Base-by-base conservation (phyloP, 2,113 vertebrate genomes). In the Lagopus leucura region DNA sequence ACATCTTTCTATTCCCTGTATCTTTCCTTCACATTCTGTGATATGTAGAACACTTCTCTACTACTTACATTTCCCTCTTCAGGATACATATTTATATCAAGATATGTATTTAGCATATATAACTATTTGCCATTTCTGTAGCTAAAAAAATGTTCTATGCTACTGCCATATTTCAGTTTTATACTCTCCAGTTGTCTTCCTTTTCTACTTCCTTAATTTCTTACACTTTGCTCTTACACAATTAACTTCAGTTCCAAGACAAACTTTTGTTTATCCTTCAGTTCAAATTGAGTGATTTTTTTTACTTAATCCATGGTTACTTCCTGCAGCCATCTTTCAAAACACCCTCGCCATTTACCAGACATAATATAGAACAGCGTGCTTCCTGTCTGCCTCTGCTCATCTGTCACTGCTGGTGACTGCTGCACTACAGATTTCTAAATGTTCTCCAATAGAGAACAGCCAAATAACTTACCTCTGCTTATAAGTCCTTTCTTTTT, bases 341-440 rank as follows among this genome's bases (percentile, higher is more conserved):
- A 90, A 75, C 18, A n/a, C 8, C 74, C 58, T 79, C 58, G n/a
- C 54, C 10, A 8, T 57, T 79, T 75, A 69, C 67, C 43, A 69
- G 52, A 75, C 52, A 17, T 54, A 82, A 52, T 25, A 42, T 18
- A 77, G 58, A 61, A 15, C 1, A 2, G 19, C 38, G 42, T 2
- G 8, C 19, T 81, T 27, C 70, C 24, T 34, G 0, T 32, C 30
- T 81, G 66, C 12, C 42, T 82, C n/a, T 55, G 36, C 0, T 0
- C 7, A 4, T 72, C 64, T n/a, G 52, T 60, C 55, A 90, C 61
- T 61, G 21, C 28, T 78, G 69, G 18, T 43, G 45, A 14, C 27
- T 1, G 2, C 25, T 78, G 52, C 34, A 11, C 22, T 54, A 45
- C 20, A 47, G 14, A 66, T 47, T 66, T 70, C 60, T n/a, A 76